Conservation (phyloP, 2,113 vertebrate species). For the Murina feae region DNA sequence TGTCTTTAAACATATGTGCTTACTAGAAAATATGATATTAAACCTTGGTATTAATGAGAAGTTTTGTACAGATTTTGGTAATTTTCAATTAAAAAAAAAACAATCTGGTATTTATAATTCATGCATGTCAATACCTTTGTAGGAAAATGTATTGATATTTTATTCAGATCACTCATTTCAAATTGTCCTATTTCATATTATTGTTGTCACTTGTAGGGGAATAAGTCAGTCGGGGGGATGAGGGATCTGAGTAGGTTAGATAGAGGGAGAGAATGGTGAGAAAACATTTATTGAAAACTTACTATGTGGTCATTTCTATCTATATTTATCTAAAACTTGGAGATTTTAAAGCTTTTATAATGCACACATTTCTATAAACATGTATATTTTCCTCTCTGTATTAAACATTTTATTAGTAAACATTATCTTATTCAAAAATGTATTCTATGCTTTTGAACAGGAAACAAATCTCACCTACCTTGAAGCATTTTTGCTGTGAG, state of each 20-base stretch:
- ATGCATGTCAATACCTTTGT: not conserved
- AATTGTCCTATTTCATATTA: not conserved
- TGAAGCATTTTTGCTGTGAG: not conserved
- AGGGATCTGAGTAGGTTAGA: not conserved
- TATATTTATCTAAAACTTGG: not conserved
- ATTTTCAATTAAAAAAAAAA: constrained; percentile 5
- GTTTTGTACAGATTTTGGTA: not conserved
- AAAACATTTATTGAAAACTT: not conserved
- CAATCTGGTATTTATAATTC: not conserved
- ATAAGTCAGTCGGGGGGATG: not conserved
- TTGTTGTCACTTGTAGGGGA: not conserved
- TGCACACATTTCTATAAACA: not conserved
- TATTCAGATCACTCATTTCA: not conserved
- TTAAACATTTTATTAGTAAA: constrained; percentile 8
- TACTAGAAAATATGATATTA: not conserved
- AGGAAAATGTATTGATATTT: not conserved
- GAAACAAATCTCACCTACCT: not conserved
- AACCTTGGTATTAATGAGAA: not conserved
- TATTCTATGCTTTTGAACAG: not conserved
- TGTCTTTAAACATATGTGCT: not conserved
- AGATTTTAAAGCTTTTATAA: not conserved
- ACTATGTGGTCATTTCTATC: not conserved
- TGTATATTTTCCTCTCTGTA: not conserved
- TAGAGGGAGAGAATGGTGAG: not conserved
- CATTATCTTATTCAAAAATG: not conserved